Base-by-base conservation (phyloP, 2,888 invertebrate genomes). In the Tetragonisca angustula region DNA sequence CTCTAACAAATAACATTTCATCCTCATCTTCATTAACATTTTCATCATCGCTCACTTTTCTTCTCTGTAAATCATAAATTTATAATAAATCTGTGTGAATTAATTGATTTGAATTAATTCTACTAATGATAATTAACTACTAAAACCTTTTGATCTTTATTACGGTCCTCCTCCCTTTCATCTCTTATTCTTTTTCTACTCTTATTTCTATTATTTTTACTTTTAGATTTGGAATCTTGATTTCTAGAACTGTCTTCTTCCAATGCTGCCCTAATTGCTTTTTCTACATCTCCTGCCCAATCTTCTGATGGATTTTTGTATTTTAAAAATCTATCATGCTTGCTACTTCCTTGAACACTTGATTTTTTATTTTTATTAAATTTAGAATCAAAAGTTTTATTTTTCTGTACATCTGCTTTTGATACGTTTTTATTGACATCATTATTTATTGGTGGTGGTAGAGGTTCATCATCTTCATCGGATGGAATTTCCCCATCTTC, bases 401-500 rank as follows among this genome's bases (percentile, higher is more conserved):
- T 90, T 79, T 92, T 93, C 90, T 93, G 95, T 92, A 82, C 92
- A 77, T 91, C 95, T 65, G 90, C 79, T 68, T 91, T 92, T 49
- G 91, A 80, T 11, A 88, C 84, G 65, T 90, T 90, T 87, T 95
- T 95, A 90, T 95, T 95, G 54, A 95, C 95, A 86, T 96, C 96
- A 81, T 90, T 93, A 15, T 81, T 80, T 32, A 82, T 61, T 6
- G 90, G 76, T 24, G 68, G 61, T 15, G 90, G 67, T 27, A 90
- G 78, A n/a, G 91, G 87, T 32, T 95, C 95, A 69, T 95, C 96
- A 86, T 96, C 96, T 72, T 96, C 96, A 89, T 96, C 96, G 69
- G 96, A 96, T 87, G 97, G 97, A 89, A 98, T 98, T 94, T 98
- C 98, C 70, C 98, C 98, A 93, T 98, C 98, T 95, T 98, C 98